Conservation (phyloP, 2,113 vertebrate genomes). For the Melozone crissalis region DNA sequence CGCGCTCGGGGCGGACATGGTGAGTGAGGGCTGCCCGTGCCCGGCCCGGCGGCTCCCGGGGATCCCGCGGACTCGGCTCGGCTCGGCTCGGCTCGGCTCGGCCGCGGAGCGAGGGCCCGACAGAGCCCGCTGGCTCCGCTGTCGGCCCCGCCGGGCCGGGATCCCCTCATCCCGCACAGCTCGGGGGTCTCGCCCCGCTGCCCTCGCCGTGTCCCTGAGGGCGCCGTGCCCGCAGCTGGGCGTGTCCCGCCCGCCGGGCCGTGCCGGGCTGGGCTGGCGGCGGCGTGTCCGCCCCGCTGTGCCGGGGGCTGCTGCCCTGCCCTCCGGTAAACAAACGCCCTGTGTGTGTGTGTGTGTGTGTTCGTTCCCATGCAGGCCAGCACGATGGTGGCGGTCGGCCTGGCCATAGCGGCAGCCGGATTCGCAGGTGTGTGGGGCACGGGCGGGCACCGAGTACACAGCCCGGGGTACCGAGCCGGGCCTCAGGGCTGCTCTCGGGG, state of each 20-base stretch:
- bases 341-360: rapidly evolving
- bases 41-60: too few species aligned
- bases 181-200: background rate
- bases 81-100: too few species aligned
- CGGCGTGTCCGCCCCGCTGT: rapidly evolving
- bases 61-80: too few species aligned
- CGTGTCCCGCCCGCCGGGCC: rapidly evolving
- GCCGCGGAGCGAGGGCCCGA: too few species aligned
- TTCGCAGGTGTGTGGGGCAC: constrained; percentile 85
- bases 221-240: background rate
- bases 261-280: rapidly evolving
- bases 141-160: too few species aligned
- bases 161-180: rapidly evolving
- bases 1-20: background rate
- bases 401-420: constrained; percentile 90
- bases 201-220: background rate
- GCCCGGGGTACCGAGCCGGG: rapidly evolving
- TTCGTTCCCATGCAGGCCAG: constrained; percentile 75
- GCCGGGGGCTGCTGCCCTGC: rapidly evolving
- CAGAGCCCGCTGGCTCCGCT: background rate
- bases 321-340: background rate
- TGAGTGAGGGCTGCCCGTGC: background rate
- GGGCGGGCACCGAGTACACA: background rate
- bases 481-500: background rate
- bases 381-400: constrained; percentile 87